A percentile compares a stretch with the other conserved stretches of the same genome.
These are phyloP conservation scores for Lasioglossum vierecki DNA, from an alignment of 2,888 invertebrate species.

Conservation along the genomic window DNA sequence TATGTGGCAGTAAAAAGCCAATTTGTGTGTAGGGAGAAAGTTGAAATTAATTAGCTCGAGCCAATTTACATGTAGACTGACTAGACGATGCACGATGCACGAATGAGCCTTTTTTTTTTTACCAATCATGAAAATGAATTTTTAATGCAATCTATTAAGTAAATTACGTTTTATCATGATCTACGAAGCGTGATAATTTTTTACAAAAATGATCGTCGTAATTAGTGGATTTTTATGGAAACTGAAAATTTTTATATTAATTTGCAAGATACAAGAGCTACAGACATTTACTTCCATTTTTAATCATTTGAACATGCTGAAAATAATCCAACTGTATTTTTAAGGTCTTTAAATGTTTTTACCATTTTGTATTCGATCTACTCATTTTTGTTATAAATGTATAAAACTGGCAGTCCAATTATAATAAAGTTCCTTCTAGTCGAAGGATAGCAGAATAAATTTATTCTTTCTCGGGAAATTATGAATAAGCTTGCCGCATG, in stretches of 20 bases:
- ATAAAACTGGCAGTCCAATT: neutral
- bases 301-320: neutral
- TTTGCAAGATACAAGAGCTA: neutral
- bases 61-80: neutral
- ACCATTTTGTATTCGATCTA: too few relatives aligned
- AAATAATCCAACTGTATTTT: neutral
- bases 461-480: neutral
- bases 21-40: neutral
- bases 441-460: neutral
- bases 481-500: neutral
- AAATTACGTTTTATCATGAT: neutral
- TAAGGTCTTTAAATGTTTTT: neutral
- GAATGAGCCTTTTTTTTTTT: neutral
- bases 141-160: neutral
- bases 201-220: neutral
- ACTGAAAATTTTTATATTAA: neutral
- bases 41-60: neutral
- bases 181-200: neutral
- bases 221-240: neutral
- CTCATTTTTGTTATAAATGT: neutral
- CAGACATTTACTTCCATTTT: neutral
- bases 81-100: neutral
- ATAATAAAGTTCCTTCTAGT: neutral
- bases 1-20: neutral
- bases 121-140: neutral